Percentiles rank a stretch among this genome's conserved stretches.
Conservation (phyloP, 2,113 vertebrate genomes). For the Hystrix brachyura region DNA sequence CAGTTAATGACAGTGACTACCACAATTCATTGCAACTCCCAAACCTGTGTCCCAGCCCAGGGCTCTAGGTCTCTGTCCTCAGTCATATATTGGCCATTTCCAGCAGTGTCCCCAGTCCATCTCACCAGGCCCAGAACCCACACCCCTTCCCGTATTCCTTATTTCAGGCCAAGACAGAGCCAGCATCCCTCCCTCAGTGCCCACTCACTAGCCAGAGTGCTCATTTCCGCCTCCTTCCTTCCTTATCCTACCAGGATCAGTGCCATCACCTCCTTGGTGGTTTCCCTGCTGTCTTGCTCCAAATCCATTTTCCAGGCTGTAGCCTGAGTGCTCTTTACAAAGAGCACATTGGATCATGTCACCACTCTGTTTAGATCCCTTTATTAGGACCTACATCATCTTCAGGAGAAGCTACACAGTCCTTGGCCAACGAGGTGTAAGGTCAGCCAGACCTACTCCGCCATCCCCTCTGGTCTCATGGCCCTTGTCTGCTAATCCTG, state of each 20-base stretch:
- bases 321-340: neutral
- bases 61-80: neutral
- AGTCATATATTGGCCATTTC: neutral
- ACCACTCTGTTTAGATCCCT: neutral
- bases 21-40: neutral
- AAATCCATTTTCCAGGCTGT: neutral
- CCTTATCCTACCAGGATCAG: neutral
- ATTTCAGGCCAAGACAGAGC: neutral
- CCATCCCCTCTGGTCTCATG: neutral
- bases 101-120: no score
- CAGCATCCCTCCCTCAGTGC: rapidly evolving
- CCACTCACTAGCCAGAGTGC: neutral
- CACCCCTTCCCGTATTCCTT: neutral
- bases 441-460: neutral
- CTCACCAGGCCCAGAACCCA: neutral
- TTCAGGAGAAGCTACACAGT: neutral
- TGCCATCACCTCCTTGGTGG: rapidly evolving
- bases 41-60: neutral
- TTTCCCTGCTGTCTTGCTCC: neutral
- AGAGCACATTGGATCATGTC: neutral
- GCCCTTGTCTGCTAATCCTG: neutral
- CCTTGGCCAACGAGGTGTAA: neutral
- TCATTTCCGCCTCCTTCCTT: neutral
- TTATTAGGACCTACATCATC: neutral
- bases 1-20: neutral